Evolutionary conservation across 1,140 invertebrate genomes (phyloP).

Genomic region (Saccostrea cuccullata): DNA sequence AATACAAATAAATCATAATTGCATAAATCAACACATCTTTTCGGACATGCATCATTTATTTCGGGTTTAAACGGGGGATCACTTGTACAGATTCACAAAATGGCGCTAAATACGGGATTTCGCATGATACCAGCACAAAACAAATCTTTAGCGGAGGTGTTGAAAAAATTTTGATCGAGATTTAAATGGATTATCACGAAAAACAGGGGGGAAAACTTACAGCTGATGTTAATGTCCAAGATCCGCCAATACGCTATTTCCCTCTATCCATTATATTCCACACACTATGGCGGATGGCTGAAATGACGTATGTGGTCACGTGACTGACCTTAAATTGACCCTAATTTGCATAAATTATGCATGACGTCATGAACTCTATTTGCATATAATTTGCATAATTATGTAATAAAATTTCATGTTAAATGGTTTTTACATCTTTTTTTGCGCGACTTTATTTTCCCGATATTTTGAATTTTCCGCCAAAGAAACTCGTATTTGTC

Average conservation of each 20-base stretch:
- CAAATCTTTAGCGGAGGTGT: neutral
- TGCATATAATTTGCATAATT: slow-evolving; percentile 59
- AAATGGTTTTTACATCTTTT: neutral
- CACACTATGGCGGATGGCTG: slow-evolving; percentile 52
- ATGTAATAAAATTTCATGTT: neutral
- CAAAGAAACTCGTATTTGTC: neutral
- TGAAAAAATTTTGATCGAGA: neutral
- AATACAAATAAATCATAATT: neutral
- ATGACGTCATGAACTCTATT: slow-evolving; percentile 56
- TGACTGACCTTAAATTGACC: slow-evolving; percentile 46
- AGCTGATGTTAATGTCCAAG: neutral
- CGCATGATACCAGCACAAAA: neutral
- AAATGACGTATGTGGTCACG: slow-evolving; percentile 47
- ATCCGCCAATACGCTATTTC: neutral
- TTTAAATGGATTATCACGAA: neutral
- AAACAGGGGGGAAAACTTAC: neutral
- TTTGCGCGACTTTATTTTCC: no score
- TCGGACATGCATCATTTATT: no score
- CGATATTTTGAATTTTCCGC: slow-evolving; percentile 41
- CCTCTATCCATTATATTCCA: slow-evolving; percentile 25
- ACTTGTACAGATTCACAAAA: slow-evolving; percentile 7
- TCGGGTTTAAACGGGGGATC: neutral
- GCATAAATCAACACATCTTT: no score
- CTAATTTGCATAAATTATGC: slow-evolving; percentile 60
- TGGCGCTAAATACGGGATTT: slow-evolving; percentile 18